phyloP scores from a whole-genome alignment of 2,113 vertebrate species.

The Centropristis striata region DNA sequence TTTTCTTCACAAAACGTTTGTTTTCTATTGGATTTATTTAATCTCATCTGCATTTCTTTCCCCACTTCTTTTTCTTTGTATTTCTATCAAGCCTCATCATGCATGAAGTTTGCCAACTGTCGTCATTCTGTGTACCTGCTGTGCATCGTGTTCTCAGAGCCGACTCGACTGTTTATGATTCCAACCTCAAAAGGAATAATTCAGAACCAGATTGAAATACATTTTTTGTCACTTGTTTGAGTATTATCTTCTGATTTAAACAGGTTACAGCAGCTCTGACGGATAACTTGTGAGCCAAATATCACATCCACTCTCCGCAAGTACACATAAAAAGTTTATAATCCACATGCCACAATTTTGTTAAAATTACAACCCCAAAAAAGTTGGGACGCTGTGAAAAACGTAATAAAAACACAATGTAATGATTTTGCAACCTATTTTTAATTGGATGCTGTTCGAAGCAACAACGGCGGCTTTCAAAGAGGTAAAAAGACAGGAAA shows the following conservation, averaged over 20 bases:
- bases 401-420: too few species aligned
- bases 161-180: background rate
- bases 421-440: too few species aligned
- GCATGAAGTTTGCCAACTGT: background rate
- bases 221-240: background rate
- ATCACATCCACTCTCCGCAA: background rate
- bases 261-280: background rate
- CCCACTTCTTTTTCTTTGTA: constrained; percentile 4
- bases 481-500: too few species aligned
- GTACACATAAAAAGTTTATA: too few species aligned
- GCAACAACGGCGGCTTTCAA: too few species aligned
- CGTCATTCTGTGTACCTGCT: background rate
- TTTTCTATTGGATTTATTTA: constrained; percentile 8
- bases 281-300: background rate
- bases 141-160: background rate
- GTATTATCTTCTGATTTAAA: background rate
- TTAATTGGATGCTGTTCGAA: too few species aligned
- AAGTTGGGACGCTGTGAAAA: too few species aligned
- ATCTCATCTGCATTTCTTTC: constrained; percentile 1
- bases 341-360: too few species aligned
- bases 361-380: too few species aligned
- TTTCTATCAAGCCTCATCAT: constrained; percentile 27
- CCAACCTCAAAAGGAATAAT: constrained; percentile 8
- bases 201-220: background rate
- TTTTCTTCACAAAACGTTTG: background rate